Conservation (phyloP, 2,797 vertebrate species). For the Poeciliopsis presidionis region DNA sequence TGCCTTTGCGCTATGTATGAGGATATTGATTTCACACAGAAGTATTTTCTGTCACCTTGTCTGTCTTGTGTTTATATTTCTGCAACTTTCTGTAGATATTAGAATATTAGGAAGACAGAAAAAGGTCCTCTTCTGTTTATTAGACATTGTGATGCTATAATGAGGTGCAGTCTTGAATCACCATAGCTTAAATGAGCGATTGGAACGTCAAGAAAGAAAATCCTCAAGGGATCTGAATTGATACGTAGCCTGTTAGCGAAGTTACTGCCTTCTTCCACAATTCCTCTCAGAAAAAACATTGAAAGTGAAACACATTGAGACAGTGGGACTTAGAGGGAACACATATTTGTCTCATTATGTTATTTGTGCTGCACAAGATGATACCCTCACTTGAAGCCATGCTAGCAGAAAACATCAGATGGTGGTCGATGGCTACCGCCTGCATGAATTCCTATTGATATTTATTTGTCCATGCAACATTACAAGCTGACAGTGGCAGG, state of each 20-base stretch:
- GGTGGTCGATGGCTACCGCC: constrained; percentile 18
- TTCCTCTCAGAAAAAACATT: constrained; percentile 11
- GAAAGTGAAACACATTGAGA: constrained; percentile 6
- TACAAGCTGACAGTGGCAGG: background rate
- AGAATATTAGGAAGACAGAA: background rate
- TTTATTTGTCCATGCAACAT: constrained; percentile 1
- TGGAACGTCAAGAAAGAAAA: constrained; percentile 47
- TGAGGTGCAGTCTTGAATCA: constrained; percentile 38
- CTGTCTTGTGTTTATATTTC: constrained; percentile 19
- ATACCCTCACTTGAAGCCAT: constrained; percentile 61
- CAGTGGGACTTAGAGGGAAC: constrained; percentile 42
- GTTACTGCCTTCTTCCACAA: constrained; percentile 15
- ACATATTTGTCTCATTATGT: constrained; percentile 47
- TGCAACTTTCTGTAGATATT: constrained; percentile 8
- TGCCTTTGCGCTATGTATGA: constrained; percentile 14
- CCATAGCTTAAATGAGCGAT: constrained; percentile 27
- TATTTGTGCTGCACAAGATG: constrained; percentile 64
- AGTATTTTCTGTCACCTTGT: constrained; percentile 55
- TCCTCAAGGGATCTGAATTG: constrained; percentile 30
- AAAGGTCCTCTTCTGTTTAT: constrained; percentile 17
- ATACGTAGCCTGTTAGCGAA: constrained; percentile 48
- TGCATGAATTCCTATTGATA: constrained; percentile 24
- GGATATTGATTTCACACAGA: constrained; percentile 25
- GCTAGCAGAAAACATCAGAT: constrained; percentile 28
- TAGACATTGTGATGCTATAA: constrained; percentile 49